Percentiles rank a stretch among this genome's conserved stretches.
Evolutionary conservation across 2,888 invertebrate genomes (phyloP).

Genomic region (Andrena bicolor): DNA sequence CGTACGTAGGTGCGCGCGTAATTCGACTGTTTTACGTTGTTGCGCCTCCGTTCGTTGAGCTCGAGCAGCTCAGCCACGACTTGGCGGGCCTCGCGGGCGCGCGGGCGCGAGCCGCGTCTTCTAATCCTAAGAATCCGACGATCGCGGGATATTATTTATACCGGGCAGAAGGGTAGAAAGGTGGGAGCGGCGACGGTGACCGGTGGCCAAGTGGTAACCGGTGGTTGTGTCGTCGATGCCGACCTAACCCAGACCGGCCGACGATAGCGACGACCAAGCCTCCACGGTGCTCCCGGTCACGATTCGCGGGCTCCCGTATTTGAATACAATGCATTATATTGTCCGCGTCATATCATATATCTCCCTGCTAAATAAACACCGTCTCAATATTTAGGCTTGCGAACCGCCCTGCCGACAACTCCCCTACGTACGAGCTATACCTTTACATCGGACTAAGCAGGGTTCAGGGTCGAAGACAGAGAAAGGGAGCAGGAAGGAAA

Average conservation of each 20-base stretch:
- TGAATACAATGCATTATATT: conserved; percentile 86
- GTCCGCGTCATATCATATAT: conserved; percentile 85
- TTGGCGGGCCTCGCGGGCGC: neutral
- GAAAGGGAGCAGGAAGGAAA: conserved; percentile 3
- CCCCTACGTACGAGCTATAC: conserved; percentile 60
- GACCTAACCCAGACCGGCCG: conserved; percentile 24
- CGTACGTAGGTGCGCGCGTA: conserved; percentile 34
- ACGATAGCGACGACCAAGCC: conserved; percentile 70
- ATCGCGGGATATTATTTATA: conserved; percentile 81
- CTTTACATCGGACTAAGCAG: conserved; percentile 41
- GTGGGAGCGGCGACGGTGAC: conserved; percentile 45
- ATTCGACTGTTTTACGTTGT: conserved; percentile 60
- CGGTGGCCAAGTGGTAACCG: conserved; percentile 42
- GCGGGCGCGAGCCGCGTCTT: conserved; percentile 51
- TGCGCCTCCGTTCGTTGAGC: conserved; percentile 35
- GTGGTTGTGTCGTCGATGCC: conserved; percentile 48
- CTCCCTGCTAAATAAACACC: conserved; percentile 84
- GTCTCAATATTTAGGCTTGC: conserved; percentile 84
- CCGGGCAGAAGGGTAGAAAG: conserved; percentile 36
- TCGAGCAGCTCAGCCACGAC: conserved; percentile 3
- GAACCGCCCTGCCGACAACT: conserved; percentile 64
- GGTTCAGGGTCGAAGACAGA: conserved; percentile 59
- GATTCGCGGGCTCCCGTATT: conserved; percentile 84
- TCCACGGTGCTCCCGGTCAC: conserved; percentile 82
- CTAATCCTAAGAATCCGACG: conserved; percentile 77